These are phyloP conservation scores for Drosophila kepulauana DNA, from an alignment of 1,140 invertebrate species.

Conservation along the genomic window DNA sequence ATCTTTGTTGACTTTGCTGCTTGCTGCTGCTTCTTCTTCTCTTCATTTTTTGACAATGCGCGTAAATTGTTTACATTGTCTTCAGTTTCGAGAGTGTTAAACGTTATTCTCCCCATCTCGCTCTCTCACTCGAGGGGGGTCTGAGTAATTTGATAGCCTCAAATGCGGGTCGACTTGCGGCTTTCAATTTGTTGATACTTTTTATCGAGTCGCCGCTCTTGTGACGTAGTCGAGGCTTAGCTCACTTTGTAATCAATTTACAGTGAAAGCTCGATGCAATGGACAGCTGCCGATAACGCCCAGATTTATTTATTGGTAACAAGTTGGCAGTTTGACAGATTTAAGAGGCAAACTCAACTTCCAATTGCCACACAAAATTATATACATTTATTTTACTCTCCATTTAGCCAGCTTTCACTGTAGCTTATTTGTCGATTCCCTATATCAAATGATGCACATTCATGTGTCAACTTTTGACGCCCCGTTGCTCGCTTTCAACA, in stretches of 20 bases:
- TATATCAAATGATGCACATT: constrained; percentile 38
- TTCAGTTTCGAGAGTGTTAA: constrained; percentile 26
- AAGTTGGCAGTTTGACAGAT: neutral
- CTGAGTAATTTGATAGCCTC: constrained; percentile 69
- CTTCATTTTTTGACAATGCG: constrained; percentile 47
- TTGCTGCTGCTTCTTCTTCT: constrained; percentile 12
- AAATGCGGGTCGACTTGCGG: constrained; percentile 68
- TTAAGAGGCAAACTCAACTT: too few species aligned
- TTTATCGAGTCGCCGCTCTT: constrained; percentile 3
- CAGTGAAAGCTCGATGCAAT: neutral
- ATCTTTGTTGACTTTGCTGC: constrained; percentile 68
- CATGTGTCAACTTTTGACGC: constrained; percentile 46
- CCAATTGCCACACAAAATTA: too few species aligned
- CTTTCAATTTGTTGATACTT: constrained; percentile 57
- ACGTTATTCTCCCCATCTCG: constrained; percentile 1
- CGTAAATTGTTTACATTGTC: constrained; percentile 61
- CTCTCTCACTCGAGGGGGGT: neutral
- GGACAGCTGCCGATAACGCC: neutral
- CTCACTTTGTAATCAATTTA: constrained; percentile 6
- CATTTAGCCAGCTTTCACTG: neutral
- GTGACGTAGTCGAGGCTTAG: constrained; percentile 5
- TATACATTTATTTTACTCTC: too few species aligned
- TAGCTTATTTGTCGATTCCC: constrained; percentile 23
- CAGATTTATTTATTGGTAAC: neutral
- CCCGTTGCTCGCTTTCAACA: constrained; percentile 28